Percentiles rank a stretch among this genome's conserved stretches.
phyloP scores from a whole-genome alignment of 1,140 invertebrate genomes.

The Drosophila kanapiae region DNA sequence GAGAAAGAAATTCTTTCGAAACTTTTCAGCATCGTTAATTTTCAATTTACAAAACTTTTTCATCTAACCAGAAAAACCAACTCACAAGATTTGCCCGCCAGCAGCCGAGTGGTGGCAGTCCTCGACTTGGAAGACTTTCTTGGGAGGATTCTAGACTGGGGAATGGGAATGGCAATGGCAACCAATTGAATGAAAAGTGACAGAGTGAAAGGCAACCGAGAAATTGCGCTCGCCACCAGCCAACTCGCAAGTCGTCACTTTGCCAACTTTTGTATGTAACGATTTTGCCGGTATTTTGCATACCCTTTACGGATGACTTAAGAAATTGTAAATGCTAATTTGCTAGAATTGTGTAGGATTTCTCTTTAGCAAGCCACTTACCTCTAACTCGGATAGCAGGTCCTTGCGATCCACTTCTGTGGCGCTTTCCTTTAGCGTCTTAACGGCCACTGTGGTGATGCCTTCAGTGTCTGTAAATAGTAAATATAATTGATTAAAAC shows the following conservation, averaged over 20 bases:
- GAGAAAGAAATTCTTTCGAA: conserved; percentile 61
- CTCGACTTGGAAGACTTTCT: conserved; percentile 46
- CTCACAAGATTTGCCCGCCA: conserved; percentile 41
- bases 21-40: conserved; percentile 80
- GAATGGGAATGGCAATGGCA: conserved; percentile 28
- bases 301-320: conserved; percentile 20
- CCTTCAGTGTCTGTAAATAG: conserved; percentile 87
- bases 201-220: conserved; percentile 46
- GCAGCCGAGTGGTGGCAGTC: conserved; percentile 16
- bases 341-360: conserved; percentile 3
- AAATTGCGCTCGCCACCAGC: conserved; percentile 35
- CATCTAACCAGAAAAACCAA: conserved; percentile 67
- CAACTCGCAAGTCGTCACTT: conserved; percentile 45
- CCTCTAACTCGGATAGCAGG: conserved; percentile 93
- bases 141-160: conserved; percentile 6
- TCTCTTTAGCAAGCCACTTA: conserved; percentile 35
- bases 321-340: conserved; percentile 36
- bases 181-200: conserved; percentile 60
- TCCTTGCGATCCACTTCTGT: conserved; percentile 95
- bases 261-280: conserved; percentile 41
- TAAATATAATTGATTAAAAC: conserved; percentile 6
- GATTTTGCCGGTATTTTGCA: conserved; percentile 47
- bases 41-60: conserved; percentile 78
- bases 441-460: conserved; percentile 93
- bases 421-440: conserved; percentile 96